Evolutionary conservation across 1,140 invertebrate species (phyloP), one percentile per base, ranked within the genome.

Genomic region (Zaprionus ornatus): DNA sequence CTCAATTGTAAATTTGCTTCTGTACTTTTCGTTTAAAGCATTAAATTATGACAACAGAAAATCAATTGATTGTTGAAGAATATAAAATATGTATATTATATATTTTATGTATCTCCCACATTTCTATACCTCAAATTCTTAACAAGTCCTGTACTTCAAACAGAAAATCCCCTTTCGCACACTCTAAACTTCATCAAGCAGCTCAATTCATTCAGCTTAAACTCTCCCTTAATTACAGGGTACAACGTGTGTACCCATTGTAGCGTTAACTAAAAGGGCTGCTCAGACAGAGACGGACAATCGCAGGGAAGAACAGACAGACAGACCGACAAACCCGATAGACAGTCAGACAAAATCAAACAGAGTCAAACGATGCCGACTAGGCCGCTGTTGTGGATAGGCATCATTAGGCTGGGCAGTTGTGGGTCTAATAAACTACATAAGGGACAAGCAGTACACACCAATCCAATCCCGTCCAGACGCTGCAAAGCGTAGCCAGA

Each of bases 391-490:
- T 48, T 77, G 70, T 77, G 75, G 75, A 74, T 64, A 88, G 83
- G 83, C 77, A 88, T 87, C 83, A 87, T 87, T 87, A 87, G 84
- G 54, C 70, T 68, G 52, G 68, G 27, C 65, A 55, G 62, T 69
- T 76, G 72, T 72, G 67, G 68, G 64, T 80, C 81, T 90, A 88
- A 88, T 90, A 90, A 90, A 90, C 79, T 90, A 80, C 64, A 7
- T 17, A 45, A 73, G 59, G 59, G 60, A 50, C 57, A 42, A 57
- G 27, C 9, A 52, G 45, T 17, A 48, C 23, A 40, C 29, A 25
- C 57, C 71, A 35, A 59, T 19, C 12, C 23, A 29, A 13, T 19
- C 23, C n/a, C 54, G 55, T 42, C 42, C 76, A 65, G 62, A 40
- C 27, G 45, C 25, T 62, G 50, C 50, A 57, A 29, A 42, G 21